Evolutionary conservation across 2,888 invertebrate genomes (phyloP).

Genomic region (Pilophorus perplexus): DNA sequence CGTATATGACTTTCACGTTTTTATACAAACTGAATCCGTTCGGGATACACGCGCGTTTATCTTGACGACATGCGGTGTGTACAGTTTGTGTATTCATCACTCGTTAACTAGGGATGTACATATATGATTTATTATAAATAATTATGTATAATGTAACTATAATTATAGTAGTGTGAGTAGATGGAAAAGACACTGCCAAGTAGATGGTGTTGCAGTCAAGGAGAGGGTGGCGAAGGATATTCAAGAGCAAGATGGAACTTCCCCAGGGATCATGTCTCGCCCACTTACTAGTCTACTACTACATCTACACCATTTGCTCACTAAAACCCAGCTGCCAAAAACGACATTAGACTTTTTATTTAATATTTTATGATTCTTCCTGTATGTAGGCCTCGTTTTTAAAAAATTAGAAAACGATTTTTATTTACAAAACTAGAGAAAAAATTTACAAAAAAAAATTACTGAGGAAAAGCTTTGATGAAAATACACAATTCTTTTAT

Average conservation of each 20-base stretch:
- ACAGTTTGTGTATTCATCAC: slow-evolving; percentile 23
- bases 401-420: background rate
- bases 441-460: background rate
- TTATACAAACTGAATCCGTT: slow-evolving; percentile 27
- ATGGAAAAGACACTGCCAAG: slow-evolving; percentile 41
- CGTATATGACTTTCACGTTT: slow-evolving; percentile 40
- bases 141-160: slow-evolving; percentile 18
- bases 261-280: slow-evolving; percentile 47
- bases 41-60: slow-evolving; percentile 22
- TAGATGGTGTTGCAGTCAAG: slow-evolving; percentile 43
- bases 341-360: slow-evolving; percentile 42
- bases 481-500: slow-evolving; percentile 31
- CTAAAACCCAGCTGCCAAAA: slow-evolving; percentile 46
- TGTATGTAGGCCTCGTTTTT: slow-evolving; percentile 16
- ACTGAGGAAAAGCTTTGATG: slow-evolving; percentile 17
- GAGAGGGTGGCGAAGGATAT: slow-evolving; percentile 47
- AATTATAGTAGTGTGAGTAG: slow-evolving; percentile 42
- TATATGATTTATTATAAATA: slow-evolving; percentile 10
- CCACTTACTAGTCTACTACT: slow-evolving; percentile 45
- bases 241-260: slow-evolving; percentile 48
- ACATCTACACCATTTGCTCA: slow-evolving; percentile 46
- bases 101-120: slow-evolving; percentile 21
- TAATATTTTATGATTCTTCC: slow-evolving; percentile 24
- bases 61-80: slow-evolving; percentile 28
- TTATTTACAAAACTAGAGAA: slow-evolving; percentile 24